Evolutionary conservation across 2,888 invertebrate species (phyloP), one percentile per base, ranked within the genome.

Genomic region (Tanytarsus gracilentus): DNA sequence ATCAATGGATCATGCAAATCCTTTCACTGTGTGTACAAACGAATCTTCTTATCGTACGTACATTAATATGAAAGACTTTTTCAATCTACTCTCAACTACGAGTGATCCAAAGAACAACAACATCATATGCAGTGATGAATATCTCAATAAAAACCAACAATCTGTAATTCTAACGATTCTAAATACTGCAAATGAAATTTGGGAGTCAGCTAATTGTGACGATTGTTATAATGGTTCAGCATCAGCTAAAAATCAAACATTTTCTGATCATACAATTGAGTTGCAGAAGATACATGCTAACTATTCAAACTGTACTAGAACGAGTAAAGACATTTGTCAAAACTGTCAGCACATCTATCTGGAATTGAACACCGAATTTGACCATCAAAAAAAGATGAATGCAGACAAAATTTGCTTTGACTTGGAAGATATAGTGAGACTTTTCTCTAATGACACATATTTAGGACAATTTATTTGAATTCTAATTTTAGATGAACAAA

Each of bases 121-220:
- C n/a, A 21, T n/a, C 1, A 40, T 11, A 4, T 58, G 58, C 23
- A 21, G 36, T 18, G 58, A 23, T 4, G 11, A 30, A n/a, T 58
- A 44, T 33, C 14, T 58, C 1, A 58, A 58, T 25, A 44, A 48
- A 6, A 48, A 58, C 21, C 1, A 9, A 30, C 29, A 48, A 48
- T 29, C 23, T 5, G 21, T 58, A 4, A 29, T 58, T 21, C 8
- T n/a, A 11, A 44, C 21, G 2, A 14, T 48, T 1, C 7, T 18
- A 9, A 2, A 16, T 16, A 48, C 21, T 8, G 21, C 58, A 1
- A 21, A 21, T 4, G 29, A 39, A n/a, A 21, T 58, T 23, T 58
- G 58, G 58, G 26, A 27, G 7, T n/a, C 27, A 4, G 58, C 48
- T 5, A 48, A 48, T 30, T 58, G 58, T 29, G 58, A 58, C 48